These are phyloP conservation scores for Lagopus leucura DNA, from an alignment of 2,113 vertebrate species.

Conservation along the genomic window DNA sequence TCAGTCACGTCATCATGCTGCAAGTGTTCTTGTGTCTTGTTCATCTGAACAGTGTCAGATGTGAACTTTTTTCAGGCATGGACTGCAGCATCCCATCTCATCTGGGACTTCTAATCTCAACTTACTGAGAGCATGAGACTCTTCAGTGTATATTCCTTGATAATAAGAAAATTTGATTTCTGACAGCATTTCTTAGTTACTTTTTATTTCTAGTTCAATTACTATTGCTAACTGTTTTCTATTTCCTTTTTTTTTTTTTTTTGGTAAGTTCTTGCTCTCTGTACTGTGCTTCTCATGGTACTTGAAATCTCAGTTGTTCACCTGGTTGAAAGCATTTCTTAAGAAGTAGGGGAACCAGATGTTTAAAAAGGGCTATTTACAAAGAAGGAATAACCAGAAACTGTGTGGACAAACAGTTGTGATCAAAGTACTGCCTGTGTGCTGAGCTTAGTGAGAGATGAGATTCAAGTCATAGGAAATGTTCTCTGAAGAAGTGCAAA, in stretches of 20 bases:
- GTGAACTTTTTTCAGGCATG: not conserved
- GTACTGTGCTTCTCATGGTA: not conserved
- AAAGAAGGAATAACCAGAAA: not conserved
- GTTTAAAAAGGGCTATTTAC: not conserved
- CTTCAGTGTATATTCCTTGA: not conserved
- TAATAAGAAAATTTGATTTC: not conserved
- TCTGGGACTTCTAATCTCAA: not conserved
- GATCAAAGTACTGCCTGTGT: not conserved
- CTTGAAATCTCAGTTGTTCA: not conserved
- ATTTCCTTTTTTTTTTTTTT: not conserved
- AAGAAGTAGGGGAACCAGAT: not conserved
- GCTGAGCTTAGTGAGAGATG: slow-evolving; percentile 26
- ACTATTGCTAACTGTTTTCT: not conserved
- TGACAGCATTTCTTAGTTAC: not conserved
- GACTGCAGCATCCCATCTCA: not conserved
- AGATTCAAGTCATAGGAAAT: not conserved
- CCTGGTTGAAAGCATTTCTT: not conserved
- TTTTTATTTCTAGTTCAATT: not conserved
- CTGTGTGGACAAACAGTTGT: not conserved
- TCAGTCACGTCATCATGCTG: not conserved
- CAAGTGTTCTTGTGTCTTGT: not conserved
- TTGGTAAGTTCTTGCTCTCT: not conserved
- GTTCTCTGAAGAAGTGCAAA: not conserved
- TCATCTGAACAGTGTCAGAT: not conserved
- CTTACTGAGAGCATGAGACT: not conserved